Evolutionary conservation across 2,888 invertebrate species (phyloP).

Genomic region (Leptinotarsa tumamoca): DNA sequence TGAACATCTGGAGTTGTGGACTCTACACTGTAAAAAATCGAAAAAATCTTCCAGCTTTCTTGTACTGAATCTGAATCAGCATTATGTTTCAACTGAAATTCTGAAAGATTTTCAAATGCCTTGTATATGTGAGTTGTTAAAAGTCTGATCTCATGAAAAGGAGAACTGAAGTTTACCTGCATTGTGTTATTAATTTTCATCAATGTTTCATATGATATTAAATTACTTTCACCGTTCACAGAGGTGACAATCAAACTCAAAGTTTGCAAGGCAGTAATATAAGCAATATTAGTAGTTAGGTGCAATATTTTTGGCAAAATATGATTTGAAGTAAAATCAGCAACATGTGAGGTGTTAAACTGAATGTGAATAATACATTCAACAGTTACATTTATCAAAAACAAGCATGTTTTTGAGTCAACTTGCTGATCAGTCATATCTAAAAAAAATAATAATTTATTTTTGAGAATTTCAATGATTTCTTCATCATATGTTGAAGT

Average conservation of each 20-base stretch:
- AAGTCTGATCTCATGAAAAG: slow-evolving; percentile 75
- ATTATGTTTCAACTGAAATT: slow-evolving; percentile 65
- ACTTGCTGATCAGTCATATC: slow-evolving; percentile 17
- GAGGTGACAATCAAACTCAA: slow-evolving; percentile 71
- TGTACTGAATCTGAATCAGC: slow-evolving; percentile 58
- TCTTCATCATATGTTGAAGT: slow-evolving; percentile 56
- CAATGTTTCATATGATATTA: slow-evolving; percentile 66
- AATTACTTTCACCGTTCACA: slow-evolving; percentile 66
- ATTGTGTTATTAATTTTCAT: slow-evolving; percentile 69
- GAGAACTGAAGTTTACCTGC: slow-evolving; percentile 75
- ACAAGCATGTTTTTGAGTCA: slow-evolving; percentile 60
- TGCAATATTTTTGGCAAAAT: slow-evolving; percentile 67
- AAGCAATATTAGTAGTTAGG: slow-evolving; percentile 67
- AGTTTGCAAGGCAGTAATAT: slow-evolving; percentile 68
- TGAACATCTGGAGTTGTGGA: slow-evolving; percentile 78
- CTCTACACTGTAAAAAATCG: slow-evolving; percentile 79
- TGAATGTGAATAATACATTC: slow-evolving; percentile 72
- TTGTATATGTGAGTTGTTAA: slow-evolving; percentile 81
- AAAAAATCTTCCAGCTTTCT: slow-evolving; percentile 73
- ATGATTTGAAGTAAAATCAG: slow-evolving; percentile 61
- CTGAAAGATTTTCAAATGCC: slow-evolving; percentile 72
- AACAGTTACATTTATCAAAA: slow-evolving; percentile 71
- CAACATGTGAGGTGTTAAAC: slow-evolving; percentile 7
- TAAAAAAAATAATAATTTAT: slow-evolving; percentile 29
- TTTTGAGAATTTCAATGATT: slow-evolving; percentile 53